phyloP scores from a whole-genome alignment of 2,888 invertebrate species.

The Lydus trimaculatus region DNA sequence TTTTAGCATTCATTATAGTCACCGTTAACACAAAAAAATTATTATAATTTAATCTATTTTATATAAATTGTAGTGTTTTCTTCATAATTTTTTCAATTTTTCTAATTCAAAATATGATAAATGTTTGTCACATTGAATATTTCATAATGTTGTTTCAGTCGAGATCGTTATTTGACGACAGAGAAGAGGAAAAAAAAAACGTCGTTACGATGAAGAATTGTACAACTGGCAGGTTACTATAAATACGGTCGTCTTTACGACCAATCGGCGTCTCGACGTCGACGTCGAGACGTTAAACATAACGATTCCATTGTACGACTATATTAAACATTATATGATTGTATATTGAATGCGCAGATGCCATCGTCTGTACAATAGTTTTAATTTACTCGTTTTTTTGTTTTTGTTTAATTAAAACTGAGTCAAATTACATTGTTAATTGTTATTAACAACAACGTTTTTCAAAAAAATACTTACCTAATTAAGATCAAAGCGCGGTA shows the following conservation, averaged over 20 bases:
- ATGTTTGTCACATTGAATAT: background rate
- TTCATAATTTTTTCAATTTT: background rate
- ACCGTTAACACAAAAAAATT: background rate
- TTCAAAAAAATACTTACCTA: no score
- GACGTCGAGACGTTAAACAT: background rate
- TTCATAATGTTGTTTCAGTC: background rate
- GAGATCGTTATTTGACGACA: no score
- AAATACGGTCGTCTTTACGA: slow-evolving; percentile 31
- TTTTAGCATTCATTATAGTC: slow-evolving; percentile 29
- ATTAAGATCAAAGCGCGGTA: background rate
- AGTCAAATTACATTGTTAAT: background rate
- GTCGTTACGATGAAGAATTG: slow-evolving; percentile 22
- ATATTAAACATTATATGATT: background rate
- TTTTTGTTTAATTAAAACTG: background rate
- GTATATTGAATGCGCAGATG: background rate
- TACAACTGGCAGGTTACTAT: slow-evolving; percentile 35
- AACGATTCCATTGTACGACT: slow-evolving; percentile 9
- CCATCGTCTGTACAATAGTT: background rate
- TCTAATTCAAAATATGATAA: background rate
- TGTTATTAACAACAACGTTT: background rate
- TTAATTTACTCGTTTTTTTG: background rate
- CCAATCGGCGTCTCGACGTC: slow-evolving; percentile 20
- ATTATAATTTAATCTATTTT: background rate
- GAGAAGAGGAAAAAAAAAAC: background rate
- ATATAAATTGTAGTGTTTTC: background rate